These are phyloP conservation scores for Cotesia typhae DNA, from an alignment of 1,140 invertebrate species.

Conservation along the genomic window DNA sequence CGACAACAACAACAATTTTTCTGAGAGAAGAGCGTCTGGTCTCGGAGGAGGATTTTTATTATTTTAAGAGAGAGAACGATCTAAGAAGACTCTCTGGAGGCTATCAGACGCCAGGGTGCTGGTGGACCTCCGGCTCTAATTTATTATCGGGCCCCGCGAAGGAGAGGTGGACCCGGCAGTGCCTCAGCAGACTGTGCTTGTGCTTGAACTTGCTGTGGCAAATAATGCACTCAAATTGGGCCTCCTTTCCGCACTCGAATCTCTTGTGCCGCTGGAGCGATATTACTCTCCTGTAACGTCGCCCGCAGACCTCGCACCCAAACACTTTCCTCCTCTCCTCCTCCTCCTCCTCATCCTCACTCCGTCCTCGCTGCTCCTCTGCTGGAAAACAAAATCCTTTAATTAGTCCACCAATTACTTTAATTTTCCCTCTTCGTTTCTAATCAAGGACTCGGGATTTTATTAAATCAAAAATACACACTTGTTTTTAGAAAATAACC, in stretches of 20 bases:
- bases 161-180: slow-evolving; percentile 51
- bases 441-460: no score
- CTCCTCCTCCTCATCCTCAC: not conserved
- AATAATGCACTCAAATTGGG: slow-evolving; percentile 57
- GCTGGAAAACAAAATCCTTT: slow-evolving; percentile 46
- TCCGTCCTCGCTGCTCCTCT: slow-evolving; percentile 33
- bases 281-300: slow-evolving; percentile 55
- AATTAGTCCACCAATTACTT: slow-evolving; percentile 4
- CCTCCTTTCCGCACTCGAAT: slow-evolving; percentile 61
- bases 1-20: no score
- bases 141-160: slow-evolving; percentile 14
- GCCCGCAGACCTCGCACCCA: slow-evolving; percentile 55
- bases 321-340: slow-evolving; percentile 42
- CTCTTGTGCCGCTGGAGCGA: slow-evolving; percentile 59
- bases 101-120: no score
- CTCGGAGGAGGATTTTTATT: no score
- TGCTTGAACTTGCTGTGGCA: slow-evolving; percentile 60
- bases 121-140: slow-evolving; percentile 1
- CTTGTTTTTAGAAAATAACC: slow-evolving; percentile 57
- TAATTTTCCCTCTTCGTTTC: no score
- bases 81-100: no score
- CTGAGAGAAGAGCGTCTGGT: no score
- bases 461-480: slow-evolving; percentile 12
- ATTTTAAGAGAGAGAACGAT: no score
- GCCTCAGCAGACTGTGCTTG: slow-evolving; percentile 58